A percentile compares a stretch with the other conserved stretches of the same genome.
These are phyloP conservation scores for Imbricaverruca yamaguchii DNA, from an alignment of 2,888 invertebrate genomes.

Conservation along the genomic window DNA sequence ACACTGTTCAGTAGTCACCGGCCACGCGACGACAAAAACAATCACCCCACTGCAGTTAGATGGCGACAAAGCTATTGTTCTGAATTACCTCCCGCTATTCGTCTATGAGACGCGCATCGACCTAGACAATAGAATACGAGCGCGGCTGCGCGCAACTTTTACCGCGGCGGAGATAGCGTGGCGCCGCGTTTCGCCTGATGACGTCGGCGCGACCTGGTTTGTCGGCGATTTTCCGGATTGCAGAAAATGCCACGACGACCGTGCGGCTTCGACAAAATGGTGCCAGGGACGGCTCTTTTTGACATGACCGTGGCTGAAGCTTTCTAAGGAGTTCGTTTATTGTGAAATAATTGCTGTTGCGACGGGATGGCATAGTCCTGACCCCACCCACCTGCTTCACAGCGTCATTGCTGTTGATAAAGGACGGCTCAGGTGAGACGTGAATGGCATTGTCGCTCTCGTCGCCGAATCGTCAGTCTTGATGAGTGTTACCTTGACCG, in stretches of 20 bases:
- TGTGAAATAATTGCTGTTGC: no score
- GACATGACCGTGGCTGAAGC: no score
- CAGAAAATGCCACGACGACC: neutral
- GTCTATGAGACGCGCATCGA: neutral
- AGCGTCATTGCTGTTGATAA: neutral
- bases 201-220: neutral
- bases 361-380: no score
- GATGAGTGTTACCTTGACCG: no score
- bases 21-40: neutral
- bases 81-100: neutral
- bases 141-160: neutral
- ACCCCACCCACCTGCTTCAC: no score
- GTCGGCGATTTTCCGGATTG: neutral
- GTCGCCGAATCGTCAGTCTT: no score
- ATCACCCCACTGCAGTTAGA: neutral
- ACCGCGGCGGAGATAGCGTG: neutral
- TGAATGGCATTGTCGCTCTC: neutral
- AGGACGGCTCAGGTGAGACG: neutral
- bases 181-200: neutral
- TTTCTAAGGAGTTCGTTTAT: no score
- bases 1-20: no score
- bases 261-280: neutral
- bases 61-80: neutral
- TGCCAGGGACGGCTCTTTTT: no score
- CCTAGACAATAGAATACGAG: neutral